These are phyloP conservation scores for Platysteira castanea DNA, from an alignment of 2,113 vertebrate species.

Conservation along the genomic window DNA sequence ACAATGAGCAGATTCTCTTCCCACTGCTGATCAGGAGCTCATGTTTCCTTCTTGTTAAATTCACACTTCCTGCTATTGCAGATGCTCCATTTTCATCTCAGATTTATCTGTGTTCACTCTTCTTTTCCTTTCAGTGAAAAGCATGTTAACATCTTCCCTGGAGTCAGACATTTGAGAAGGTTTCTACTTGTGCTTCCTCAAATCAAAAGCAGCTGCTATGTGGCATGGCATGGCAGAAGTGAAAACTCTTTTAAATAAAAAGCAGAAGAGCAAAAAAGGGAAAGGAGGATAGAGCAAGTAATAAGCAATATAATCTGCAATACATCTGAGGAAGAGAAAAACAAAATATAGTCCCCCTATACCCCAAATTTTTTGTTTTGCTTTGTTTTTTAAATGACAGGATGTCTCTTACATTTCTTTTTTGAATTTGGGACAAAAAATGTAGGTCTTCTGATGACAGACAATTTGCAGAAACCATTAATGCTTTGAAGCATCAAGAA, in stretches of 20 bases:
- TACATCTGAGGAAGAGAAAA: neutral
- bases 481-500: neutral
- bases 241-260: slow-evolving; percentile 8
- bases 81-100: neutral
- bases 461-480: neutral
- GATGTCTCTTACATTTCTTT: neutral
- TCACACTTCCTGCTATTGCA: neutral
- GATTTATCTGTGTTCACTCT: neutral
- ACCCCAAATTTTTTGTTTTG: neutral
- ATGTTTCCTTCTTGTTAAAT: neutral
- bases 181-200: neutral
- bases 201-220: slow-evolving; percentile 21
- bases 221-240: neutral
- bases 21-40: neutral
- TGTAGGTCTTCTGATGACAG: neutral
- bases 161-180: neutral
- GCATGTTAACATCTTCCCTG: neutral
- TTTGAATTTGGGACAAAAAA: neutral
- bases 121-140: neutral
- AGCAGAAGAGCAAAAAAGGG: neutral
- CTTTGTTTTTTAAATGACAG: neutral
- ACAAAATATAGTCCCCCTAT: neutral
- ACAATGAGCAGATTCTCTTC: neutral
- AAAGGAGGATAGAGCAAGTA: neutral
- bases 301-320: neutral